Evolutionary conservation across 1,140 invertebrate species (phyloP).

Genomic region (Scaptomyza montana): DNA sequence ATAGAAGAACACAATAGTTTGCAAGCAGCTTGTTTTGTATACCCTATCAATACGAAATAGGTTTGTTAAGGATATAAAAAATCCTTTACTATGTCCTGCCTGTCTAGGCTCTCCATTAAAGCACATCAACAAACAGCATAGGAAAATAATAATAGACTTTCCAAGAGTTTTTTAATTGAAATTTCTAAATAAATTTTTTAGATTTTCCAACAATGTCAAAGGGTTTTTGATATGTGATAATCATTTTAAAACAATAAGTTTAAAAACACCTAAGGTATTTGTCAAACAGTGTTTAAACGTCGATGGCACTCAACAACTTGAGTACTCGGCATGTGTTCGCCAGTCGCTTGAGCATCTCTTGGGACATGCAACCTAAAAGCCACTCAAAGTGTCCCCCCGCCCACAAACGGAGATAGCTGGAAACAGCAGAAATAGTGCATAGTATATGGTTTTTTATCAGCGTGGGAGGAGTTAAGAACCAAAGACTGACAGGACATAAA

Average conservation of each 20-base stretch:
- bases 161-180: too few relatives aligned
- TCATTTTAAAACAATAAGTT: background rate
- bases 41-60: background rate
- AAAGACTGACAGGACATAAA: background rate
- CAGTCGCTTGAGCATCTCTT: background rate
- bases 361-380: conserved; percentile 46
- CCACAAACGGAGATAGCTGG: conserved; percentile 7
- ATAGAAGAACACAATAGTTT: conserved; percentile 71
- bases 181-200: too few relatives aligned
- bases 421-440: background rate
- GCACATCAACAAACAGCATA: too few relatives aligned
- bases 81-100: too few relatives aligned
- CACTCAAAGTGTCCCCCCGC: conserved; percentile 56
- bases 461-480: too few relatives aligned
- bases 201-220: too few relatives aligned
- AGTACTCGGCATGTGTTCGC: background rate
- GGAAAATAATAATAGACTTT: too few relatives aligned
- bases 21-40: conserved; percentile 36
- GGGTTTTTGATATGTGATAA: too few relatives aligned
- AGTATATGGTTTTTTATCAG: background rate
- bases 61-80: too few relatives aligned
- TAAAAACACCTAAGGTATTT: background rate
- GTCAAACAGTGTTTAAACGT: conserved; percentile 3
- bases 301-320: background rate
- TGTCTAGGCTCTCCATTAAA: too few relatives aligned